phyloP scores from a whole-genome alignment of 2,113 vertebrate genomes.

The Pterocles burchelli region DNA sequence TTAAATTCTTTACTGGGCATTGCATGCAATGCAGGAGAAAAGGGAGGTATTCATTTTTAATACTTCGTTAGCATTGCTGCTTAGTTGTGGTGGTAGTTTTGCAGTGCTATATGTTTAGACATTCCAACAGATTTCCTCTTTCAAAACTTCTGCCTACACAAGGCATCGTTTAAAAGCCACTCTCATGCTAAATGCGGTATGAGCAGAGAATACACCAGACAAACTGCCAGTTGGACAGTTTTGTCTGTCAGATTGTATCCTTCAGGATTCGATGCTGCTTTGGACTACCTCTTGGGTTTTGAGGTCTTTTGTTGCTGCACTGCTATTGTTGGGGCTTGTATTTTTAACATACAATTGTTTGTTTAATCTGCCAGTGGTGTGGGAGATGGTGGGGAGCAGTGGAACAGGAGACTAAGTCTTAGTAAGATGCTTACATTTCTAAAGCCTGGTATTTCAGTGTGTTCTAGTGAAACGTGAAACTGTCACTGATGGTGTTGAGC shows the following conservation, averaged over 20 bases:
- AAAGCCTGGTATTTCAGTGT: conserved; percentile 47
- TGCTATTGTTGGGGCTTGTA: conserved; percentile 20
- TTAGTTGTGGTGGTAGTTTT: conserved; percentile 36
- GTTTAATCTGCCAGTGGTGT: conserved; percentile 14
- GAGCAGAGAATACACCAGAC: neutral
- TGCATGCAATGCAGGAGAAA: neutral
- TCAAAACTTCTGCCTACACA: neutral
- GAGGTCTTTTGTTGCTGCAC: conserved; percentile 26
- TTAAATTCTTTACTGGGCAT: neutral
- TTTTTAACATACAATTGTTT: conserved; percentile 19
- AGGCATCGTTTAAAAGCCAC: neutral
- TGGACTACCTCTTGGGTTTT: conserved; percentile 72
- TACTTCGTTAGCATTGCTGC: neutral
- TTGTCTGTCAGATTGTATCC: conserved; percentile 10
- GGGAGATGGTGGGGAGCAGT: neutral
- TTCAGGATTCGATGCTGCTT: conserved; percentile 45
- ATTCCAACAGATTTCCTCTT: neutral
- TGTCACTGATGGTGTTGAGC: conserved; percentile 45
- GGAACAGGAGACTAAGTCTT: conserved; percentile 6
- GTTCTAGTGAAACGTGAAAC: conserved; percentile 32
- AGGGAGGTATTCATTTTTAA: neutral
- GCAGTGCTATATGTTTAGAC: conserved; percentile 34
- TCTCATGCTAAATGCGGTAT: neutral
- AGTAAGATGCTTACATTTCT: conserved; percentile 57
- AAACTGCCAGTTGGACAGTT: neutral